Evolutionary conservation across 2,888 invertebrate species (phyloP), one percentile per base, ranked within the genome.

Genomic region (Apamea monoglypha): DNA sequence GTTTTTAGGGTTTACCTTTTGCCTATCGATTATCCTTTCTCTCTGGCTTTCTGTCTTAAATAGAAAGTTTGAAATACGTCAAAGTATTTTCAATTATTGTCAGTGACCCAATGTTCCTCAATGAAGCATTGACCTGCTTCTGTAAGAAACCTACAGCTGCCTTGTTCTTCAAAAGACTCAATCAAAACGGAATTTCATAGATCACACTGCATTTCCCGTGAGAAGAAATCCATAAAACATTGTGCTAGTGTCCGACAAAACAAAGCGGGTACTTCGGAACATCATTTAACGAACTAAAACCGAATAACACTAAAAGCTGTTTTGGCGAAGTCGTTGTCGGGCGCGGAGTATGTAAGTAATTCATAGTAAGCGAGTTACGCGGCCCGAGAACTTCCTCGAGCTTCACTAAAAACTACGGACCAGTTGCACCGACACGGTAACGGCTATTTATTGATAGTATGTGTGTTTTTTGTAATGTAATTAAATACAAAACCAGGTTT

Each of bases 241-340:
- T 8, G 7, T 16, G 69, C 3, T 53, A 40, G 63, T 61, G 40
- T 36, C 47, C 40, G 14, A 40, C 74, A 69, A 80, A 86, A 86
- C 81, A 78, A 74, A 72, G 70, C 82, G 83, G 87, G 87, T 87
- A 81, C 59, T 74, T 66, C 71, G 67, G 61, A 85, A 82, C 61
- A 71, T 80, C 79, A 81, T 83, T 85, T 82, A 85, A 66, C 61
- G 32, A 83, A 88, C 84, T 82, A 70, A 89, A 90, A 91, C 86
- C 87, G 87, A 86, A 88, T 88, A 88, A 90, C 85, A 83, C 90
- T 91, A 88, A 91, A 91, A 91, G 91, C 91, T 88, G 85, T 87
- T 87, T 87, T 84, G 78, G 84, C 79, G 85, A 84, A 87, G 82
- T 89, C 86, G 80, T 83, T 87, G 84, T 84, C 83, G 84, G 83